Base-by-base conservation (phyloP, 2,888 invertebrate species). In the Pristionchus fissidentatus region DNA sequence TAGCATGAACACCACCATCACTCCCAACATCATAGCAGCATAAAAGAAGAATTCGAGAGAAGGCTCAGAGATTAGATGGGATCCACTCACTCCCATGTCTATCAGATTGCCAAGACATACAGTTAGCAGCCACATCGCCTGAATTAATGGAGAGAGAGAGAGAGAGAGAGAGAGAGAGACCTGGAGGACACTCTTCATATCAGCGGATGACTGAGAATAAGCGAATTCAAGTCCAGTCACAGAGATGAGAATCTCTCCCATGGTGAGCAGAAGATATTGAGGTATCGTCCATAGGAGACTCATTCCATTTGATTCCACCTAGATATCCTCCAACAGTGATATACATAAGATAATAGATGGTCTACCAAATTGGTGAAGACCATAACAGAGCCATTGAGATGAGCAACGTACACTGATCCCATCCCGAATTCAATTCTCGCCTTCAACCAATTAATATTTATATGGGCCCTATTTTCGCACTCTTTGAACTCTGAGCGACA, bases 221-320 rank as follows among this genome's bases (percentile, higher is more conserved):
- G 97, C 96, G 93, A 99, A 98, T 92, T 97, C 96, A 35, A 98
- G 94, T 0, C 98, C 98, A 0, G 98, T 97, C 41, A 98, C 95
- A 0, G 97, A 96, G 93, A 97, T 97, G 95, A 98, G 96, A 70
- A 98, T 52, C 93, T 99, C 98, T 0, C 95, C 98, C 90, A 95
- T 95, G 0, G 98, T 97, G 90, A 99, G 95, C 26, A 97, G 94
- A 79, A 97, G 93, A 92, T 97, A 97, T 93, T 98, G 98, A 0
- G 98, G 98, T 32, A 98, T 92, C 90, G 97, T 95, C 95, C 91
- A 91, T 13, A 91, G 87, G 60, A 91, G 89, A 83, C 85, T 87
- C 79, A 91, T 89, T 8, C 87, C 86, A 85, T 91, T 91, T 3
- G 87, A 87, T 22, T 89, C 90, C 15, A 91, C 90, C 88, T 88